A percentile compares a stretch with the other conserved stretches of the same genome.
Evolutionary conservation across 2,888 invertebrate species (phyloP).

Genomic region (Eurytoma adleriae): DNA sequence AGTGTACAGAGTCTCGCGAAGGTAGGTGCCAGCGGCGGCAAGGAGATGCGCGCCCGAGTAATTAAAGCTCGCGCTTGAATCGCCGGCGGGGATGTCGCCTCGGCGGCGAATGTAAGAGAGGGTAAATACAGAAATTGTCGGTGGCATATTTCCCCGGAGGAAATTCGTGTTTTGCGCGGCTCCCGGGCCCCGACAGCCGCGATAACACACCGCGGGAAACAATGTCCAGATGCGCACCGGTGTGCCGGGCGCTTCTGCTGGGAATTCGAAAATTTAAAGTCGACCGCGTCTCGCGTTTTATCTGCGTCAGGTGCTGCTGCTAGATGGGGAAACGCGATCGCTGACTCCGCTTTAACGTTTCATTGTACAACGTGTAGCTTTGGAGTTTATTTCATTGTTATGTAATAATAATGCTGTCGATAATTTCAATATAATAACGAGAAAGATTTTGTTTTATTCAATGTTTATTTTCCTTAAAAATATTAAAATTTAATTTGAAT

Average conservation of each 20-base stretch:
- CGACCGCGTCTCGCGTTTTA: no score
- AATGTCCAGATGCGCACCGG: background rate
- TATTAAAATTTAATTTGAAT: no score
- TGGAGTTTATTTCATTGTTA: no score
- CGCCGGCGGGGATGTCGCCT: background rate
- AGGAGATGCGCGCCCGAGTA: constrained; percentile 17
- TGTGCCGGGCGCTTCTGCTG: background rate
- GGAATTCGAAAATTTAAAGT: constrained; percentile 7
- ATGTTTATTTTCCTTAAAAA: no score
- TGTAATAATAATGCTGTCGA: background rate
- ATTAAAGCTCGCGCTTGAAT: constrained; percentile 45
- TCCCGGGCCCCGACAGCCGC: background rate
- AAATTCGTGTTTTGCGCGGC: constrained; percentile 12
- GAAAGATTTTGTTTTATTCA: no score
- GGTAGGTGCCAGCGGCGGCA: background rate
- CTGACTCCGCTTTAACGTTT: no score
- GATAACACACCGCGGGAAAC: background rate
- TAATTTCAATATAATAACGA: no score
- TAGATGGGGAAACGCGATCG: no score
- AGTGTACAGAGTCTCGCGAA: background rate
- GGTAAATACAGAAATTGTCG: constrained; percentile 44
- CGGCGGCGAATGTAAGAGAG: constrained; percentile 5
- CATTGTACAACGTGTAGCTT: no score
- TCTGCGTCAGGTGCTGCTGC: no score
- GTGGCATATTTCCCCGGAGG: constrained; percentile 49